A percentile compares a stretch with the other conserved stretches of the same genome.
Evolutionary conservation across 2,113 vertebrate genomes (phyloP).

Genomic region (Passer domesticus): DNA sequence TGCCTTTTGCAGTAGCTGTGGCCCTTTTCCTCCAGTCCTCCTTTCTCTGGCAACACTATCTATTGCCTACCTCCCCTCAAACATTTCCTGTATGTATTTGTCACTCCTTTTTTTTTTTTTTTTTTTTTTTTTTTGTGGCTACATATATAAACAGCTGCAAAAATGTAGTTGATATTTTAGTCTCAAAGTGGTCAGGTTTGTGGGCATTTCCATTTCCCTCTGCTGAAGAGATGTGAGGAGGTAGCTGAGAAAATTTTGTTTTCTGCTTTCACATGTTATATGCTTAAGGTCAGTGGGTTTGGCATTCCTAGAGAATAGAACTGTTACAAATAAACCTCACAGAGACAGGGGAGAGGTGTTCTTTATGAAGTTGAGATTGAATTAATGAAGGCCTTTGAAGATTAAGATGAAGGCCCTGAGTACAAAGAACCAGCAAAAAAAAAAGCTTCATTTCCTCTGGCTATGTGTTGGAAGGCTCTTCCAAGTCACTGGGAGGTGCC

Average conservation of each 20-base stretch:
- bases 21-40: not conserved
- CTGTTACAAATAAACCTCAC: not conserved
- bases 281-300: not conserved
- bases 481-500: not conserved
- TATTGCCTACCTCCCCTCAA: not conserved
- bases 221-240: not conserved
- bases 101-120: not conserved
- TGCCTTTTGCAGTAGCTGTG: not conserved
- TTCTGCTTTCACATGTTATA: not conserved
- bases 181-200: not conserved
- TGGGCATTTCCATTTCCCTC: not conserved
- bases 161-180: not conserved
- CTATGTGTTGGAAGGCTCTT: not conserved
- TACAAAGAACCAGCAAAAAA: not conserved
- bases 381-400: conserved; percentile 45
- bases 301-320: not conserved
- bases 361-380: not conserved
- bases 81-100: not conserved
- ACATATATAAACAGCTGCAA: not conserved
- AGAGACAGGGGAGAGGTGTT: not conserved
- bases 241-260: not conserved
- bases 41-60: not conserved
- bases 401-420: conserved; percentile 28
- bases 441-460: not conserved
- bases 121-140: not conserved